Conservation (phyloP, 2,797 vertebrate genomes). For the Acipenser transmontanus region DNA sequence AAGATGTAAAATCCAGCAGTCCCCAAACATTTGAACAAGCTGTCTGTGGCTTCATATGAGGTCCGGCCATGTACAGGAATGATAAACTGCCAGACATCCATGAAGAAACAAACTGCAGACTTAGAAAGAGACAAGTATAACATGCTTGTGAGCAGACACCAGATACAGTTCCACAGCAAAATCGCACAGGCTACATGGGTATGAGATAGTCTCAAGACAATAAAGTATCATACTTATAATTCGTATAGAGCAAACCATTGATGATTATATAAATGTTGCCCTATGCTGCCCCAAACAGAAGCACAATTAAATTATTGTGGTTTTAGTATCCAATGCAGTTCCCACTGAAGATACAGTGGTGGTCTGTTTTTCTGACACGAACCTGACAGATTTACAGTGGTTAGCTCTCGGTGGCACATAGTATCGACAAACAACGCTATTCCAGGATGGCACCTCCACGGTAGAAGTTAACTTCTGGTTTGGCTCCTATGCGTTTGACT, state of each 20-base stretch:
- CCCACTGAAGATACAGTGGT: not conserved
- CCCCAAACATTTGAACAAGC: not conserved
- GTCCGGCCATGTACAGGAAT: not conserved
- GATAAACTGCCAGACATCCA: not conserved
- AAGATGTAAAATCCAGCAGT: not conserved
- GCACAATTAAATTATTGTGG: not conserved
- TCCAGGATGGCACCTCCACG: not conserved
- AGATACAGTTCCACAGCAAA: not conserved
- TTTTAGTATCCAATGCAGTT: not conserved
- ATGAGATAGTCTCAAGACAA: not conserved
- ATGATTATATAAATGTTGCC: not conserved
- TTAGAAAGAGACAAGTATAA: not conserved
- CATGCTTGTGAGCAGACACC: not conserved
- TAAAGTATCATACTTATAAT: not conserved
- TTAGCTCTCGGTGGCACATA: not conserved
- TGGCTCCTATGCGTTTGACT: not conserved
- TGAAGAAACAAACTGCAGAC: not conserved
- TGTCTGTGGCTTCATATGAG: not conserved
- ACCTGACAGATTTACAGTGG: not conserved
- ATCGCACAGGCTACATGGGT: not conserved
- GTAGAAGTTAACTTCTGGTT: not conserved
- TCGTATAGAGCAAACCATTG: not conserved
- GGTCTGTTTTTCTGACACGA: not conserved
- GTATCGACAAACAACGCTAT: not conserved
- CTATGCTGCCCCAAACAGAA: not conserved